Evolutionary conservation across 2,888 invertebrate species (phyloP), one percentile per base, ranked within the genome.

Genomic region (Nymphalis c-album): DNA sequence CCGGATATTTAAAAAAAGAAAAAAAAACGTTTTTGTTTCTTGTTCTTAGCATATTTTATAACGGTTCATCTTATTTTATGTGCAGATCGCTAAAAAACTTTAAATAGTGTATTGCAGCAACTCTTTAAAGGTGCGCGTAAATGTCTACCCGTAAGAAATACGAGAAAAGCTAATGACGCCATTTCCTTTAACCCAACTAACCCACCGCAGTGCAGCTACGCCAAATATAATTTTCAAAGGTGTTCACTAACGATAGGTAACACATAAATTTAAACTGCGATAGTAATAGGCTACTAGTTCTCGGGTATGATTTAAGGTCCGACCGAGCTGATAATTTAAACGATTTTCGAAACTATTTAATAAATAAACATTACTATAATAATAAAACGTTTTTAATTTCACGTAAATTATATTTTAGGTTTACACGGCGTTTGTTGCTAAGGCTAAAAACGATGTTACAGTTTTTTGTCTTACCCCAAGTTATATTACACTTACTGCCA

Each of bases 161-260:
- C 86, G 87, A 85, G 87, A 84, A 82, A 86, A 86, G 82, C 87
- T 91, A 90, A 91, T 90, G 90, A 90, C 83, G 85, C 85, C 79
- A 90, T 90, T 90, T 91, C 91, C 90, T 86, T 80, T 80, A 78
- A 77, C 80, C 78, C 74, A 55, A 63, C 63, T 51, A 57, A 51
- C 55, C 60, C 75, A 80, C 85, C 84, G 90, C 87, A 87, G 74
- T 90, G 90, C 88, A 86, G 86, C 80, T 83, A 78, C 76, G 82
- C 82, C 83, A 87, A 89, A 89, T 88, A 88, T 87, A 86, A 89
- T 88, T 85, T 87, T 80, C 82, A 85, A 87, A 87, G 85, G 85
- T 87, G 85, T 83, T 86, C 82, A 75, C 78, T 77, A 77, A 78
- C 86, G 86, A 90, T 87, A 87, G 87, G 83, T 85, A 87, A 85